Base-by-base conservation (phyloP, 2,888 invertebrate genomes). In the Podabrus alpinus region DNA sequence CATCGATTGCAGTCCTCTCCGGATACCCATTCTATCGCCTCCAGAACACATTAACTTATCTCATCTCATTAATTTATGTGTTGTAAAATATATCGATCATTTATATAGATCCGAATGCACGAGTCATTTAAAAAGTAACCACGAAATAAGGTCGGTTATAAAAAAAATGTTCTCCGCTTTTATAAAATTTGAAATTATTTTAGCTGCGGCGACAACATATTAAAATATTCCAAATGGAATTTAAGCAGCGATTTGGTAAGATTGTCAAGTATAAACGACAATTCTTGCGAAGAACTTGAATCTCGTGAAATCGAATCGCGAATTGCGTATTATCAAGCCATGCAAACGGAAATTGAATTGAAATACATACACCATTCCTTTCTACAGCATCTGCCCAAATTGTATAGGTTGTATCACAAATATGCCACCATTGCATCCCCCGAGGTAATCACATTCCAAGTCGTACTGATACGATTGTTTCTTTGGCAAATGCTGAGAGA, bases 401-500 rank as follows among this genome's bases (percentile, higher is more conserved):
- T 78, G 15, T 59, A 68, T 1, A 69, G 66, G 13, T n/a, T 78
- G 11, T 78, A 78, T 15, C 10, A 77, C 21, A 71, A 78, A 62
- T 78, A 78, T 16, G 77, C 78, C 2, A 71, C 75, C 1, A 68
- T 77, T 45, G 61, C 78, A 10, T 24, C 71, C 1, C 24, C 67
- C 13, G n/a, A 66, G 10, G 9, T 16, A 16, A 2, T 78, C 7
- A 66, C 29, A 10, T 80, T 88, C 79, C 86, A 85, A 64, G 88
- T 89, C 10, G 80, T 89, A 24, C 82, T 92, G 79, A 89, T 89
- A 75, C 87, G 91, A 66, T 80, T 91, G 45, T 90, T 89, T 80
- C 83, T 92, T 21, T 92, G 92, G 91, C 92, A 92, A 82, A 85
- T 92, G 19, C 90, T 89, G 84, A 88, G 88, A 74, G 92, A 92